A percentile compares a stretch with the other conserved stretches of the same genome.
Conservation (phyloP, 2,113 vertebrate genomes). For the Tylochromis polylepis region DNA sequence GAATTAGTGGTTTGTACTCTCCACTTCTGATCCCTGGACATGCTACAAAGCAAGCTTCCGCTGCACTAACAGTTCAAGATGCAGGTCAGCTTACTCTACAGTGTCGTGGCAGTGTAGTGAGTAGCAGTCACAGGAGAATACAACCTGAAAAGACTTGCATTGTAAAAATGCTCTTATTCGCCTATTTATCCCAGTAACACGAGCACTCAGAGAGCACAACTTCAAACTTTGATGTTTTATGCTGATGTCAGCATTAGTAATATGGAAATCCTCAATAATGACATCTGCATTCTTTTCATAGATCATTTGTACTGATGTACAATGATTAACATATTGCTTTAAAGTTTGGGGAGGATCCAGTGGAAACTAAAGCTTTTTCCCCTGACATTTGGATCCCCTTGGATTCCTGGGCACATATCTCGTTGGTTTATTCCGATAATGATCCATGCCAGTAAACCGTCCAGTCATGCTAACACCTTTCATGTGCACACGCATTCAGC, state of each 20-base stretch:
- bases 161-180: neutral
- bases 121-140: neutral
- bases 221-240: neutral
- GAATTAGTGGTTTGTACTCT: slow-evolving; percentile 34
- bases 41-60: neutral
- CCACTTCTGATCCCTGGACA: slow-evolving; percentile 4
- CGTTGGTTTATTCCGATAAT: neutral
- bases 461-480: neutral
- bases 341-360: neutral
- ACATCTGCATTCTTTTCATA: neutral
- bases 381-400: neutral
- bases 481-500: neutral
- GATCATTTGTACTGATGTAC: fast-evolving
- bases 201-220: no score
- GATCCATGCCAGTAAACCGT: neutral
- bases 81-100: neutral
- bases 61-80: neutral
- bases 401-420: neutral
- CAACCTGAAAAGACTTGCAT: neutral
- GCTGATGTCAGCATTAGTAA: neutral
- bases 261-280: neutral
- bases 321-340: neutral
- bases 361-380: neutral
- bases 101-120: neutral
- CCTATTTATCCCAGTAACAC: neutral